Base-by-base conservation (phyloP, 2,113 vertebrate species). In the Tetrax tetrax region DNA sequence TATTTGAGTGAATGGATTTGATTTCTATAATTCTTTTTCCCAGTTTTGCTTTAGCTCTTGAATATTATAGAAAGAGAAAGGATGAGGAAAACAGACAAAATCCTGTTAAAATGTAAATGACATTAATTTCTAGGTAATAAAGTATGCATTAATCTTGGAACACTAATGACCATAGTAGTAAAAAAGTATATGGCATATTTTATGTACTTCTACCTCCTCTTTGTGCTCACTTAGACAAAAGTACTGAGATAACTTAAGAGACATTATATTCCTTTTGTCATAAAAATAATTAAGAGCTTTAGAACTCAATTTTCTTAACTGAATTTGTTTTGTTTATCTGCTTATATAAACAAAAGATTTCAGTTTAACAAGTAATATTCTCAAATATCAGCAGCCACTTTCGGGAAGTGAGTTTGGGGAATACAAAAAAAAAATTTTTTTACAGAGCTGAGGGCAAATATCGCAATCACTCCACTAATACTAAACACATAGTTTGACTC, bases 61-160 rank as follows among this genome's bases (percentile, higher is more conserved):
- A 93, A 89, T 89, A 89, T 91, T 75, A 90, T 43, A 91, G 41
- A 43, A 85, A 93, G 38, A 54, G 17, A 86, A 92, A 70, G 41
- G 60, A 97, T n/a, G 57, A 13, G 12, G 61, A n/a, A 95, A 98
- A 95, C 75, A 68, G 59, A 92, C 95, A 94, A 97, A 97, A 97
- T 59, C 63, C 87, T 95, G 90, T 97, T 97, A 98, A 98, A 97
- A 98, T 97, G 96, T 60, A 97, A 97, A 97, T 98, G 7, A 91
- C 90, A 85, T 95, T n/a, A 95, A 97, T 93, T 97, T 96, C 94
- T 96, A 90, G 80, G 83, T 94, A 97, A 97, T 96, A 92, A 97
- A 97, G 56, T 63, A 92, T 71, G 38, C 38, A 93, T 91, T 97
- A 95, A 91, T 14, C 53, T 92, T 96, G 90, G 33, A 97, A 95